A percentile compares a stretch with the other conserved stretches of the same genome.
Evolutionary conservation across 37 sponge, comb jelly and placozoan genomes (phyloP).

Genomic region (Geodia barretti): DNA sequence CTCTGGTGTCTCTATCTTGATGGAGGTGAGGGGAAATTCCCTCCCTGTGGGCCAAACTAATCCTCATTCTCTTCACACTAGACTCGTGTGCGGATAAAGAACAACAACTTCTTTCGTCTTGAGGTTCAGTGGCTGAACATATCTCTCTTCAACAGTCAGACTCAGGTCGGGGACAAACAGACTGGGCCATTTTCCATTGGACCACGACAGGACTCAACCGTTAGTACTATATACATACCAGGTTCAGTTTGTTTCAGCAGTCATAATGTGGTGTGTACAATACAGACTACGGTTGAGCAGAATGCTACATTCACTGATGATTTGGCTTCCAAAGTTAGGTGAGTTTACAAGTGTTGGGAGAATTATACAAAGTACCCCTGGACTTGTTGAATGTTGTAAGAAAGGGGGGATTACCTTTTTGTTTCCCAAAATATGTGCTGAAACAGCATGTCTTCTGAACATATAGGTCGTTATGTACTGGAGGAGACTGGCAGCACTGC

Average conservation of each 20-base stretch:
- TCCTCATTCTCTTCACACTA: not conserved
- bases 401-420: no score
- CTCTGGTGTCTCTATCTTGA: not conserved
- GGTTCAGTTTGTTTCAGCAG: no score
- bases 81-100: conserved; percentile 36
- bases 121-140: conserved; percentile 37
- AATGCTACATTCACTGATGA: conserved; percentile 31
- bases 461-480: not conserved
- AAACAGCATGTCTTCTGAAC: no score
- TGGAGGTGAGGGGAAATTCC: not conserved
- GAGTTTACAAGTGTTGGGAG: conserved; percentile 4
- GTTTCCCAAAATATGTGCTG: no score
- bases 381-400: no score
- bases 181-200: no score
- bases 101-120: conserved; percentile 57
- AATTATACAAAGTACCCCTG: no score
- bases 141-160: conserved; percentile 2
- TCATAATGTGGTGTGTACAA: no score
- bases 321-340: not conserved
- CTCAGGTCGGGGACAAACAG: conserved; percentile 34
- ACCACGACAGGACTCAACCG: no score
- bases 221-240: no score
- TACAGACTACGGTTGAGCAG: conserved; percentile 3
- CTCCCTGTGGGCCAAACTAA: not conserved
- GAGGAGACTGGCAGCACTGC: not conserved